phyloP scores from a whole-genome alignment of 2,888 invertebrate species.

The Pecten maximus region DNA sequence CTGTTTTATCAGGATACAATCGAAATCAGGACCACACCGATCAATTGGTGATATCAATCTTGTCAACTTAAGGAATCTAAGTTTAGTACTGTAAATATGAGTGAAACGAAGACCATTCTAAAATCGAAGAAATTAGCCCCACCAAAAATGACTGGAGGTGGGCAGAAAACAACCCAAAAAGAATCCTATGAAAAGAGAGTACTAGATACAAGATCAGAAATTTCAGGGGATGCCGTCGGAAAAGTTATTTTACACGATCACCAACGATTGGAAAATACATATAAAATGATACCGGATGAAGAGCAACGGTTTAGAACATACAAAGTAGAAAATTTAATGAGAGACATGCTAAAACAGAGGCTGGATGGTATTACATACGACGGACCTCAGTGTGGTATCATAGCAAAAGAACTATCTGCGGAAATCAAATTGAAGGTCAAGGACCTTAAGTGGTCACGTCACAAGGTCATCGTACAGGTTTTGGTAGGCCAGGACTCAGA shows the following conservation, averaged over 20 bases:
- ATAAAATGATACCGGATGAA: conserved; percentile 59
- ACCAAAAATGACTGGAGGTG: conserved; percentile 14
- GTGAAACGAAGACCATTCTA: not conserved
- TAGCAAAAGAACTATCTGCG: conserved; percentile 64
- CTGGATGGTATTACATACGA: conserved; percentile 63
- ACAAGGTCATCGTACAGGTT: conserved; percentile 69
- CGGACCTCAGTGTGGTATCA: conserved; percentile 58
- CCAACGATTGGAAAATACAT: conserved; percentile 61
- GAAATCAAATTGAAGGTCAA: conserved; percentile 66
- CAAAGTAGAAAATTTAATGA: conserved; percentile 62
- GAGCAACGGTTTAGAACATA: conserved; percentile 59
- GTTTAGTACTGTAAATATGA: not conserved
- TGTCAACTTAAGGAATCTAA: not conserved
- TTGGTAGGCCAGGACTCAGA: conserved; percentile 66
- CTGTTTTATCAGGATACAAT: not conserved
- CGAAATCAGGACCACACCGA: not conserved
- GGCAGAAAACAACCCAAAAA: not conserved
- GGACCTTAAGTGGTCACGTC: conserved; percentile 65
- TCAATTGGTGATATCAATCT: not conserved
- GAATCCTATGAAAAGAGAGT: not conserved
- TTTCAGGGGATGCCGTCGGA: not conserved
- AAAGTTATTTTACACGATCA: conserved; percentile 38
- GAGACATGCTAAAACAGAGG: conserved; percentile 57
- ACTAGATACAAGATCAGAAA: not conserved
- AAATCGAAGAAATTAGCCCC: not conserved